Percentiles rank a stretch among this genome's conserved stretches.
Conservation (phyloP, 2,797 vertebrate species). For the Petrocephalus schoutedeni region DNA sequence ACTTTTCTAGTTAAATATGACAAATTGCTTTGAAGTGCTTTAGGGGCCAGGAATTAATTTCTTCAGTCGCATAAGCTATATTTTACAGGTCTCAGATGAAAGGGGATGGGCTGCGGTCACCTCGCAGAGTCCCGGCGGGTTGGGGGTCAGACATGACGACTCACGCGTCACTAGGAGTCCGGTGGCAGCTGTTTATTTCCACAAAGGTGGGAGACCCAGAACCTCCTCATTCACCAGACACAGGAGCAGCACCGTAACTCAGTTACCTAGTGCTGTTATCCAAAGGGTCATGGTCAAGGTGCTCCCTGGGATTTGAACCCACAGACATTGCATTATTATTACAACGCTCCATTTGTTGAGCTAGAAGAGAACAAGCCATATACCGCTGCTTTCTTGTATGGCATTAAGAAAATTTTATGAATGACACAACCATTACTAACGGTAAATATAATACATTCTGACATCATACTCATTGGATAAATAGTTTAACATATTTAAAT, state of each 20-base stretch:
- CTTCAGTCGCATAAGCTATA: not conserved
- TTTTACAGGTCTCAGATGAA: not conserved
- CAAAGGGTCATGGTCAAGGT: not conserved
- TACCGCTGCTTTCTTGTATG: not conserved
- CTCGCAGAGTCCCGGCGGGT: not conserved
- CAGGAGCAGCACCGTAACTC: not conserved
- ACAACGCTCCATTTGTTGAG: not conserved
- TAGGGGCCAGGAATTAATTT: slow-evolving; percentile 2
- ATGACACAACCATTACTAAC: not conserved
- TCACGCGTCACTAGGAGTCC: not conserved
- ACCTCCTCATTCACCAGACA: not conserved
- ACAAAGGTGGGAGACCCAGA: not conserved
- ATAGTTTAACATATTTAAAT: not conserved
- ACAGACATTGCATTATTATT: not conserved
- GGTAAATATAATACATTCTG: not conserved
- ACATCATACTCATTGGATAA: not conserved
- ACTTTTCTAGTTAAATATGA: slow-evolving; percentile 3
- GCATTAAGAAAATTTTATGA: not conserved
- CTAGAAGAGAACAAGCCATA: not conserved
- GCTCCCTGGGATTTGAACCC: not conserved
- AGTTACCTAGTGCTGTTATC: not conserved
- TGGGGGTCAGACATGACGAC: not conserved
- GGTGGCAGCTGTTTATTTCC: not conserved
- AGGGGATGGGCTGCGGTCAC: not conserved
- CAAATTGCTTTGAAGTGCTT: slow-evolving; percentile 12